Base-by-base conservation (phyloP, 2,797 vertebrate genomes). In the Antennarius maculatus region DNA sequence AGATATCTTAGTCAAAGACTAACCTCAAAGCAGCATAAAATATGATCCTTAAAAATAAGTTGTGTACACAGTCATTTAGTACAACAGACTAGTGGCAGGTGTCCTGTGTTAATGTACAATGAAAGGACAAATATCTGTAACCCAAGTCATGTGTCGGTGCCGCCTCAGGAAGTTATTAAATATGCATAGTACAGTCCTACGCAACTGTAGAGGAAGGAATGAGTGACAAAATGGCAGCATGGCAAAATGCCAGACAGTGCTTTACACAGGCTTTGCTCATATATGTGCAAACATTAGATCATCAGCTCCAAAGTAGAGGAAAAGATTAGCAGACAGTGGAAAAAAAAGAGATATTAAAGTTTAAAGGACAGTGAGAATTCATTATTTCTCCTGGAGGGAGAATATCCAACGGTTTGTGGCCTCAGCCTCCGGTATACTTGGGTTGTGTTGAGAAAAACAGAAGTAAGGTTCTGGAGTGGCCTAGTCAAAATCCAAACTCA, bases 161-260 rank as follows among this genome's bases (percentile, higher is more conserved):
- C 62, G 74, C 66, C 69, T 71, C 76, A 82, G 81, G 69, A 87
- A 84, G 78, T 74, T 72, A 83, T 93, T 84, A 93, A 93, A 92
- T 87, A 93, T 94, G 89, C 82, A 94, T 78, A 45, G 31, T 59
- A 47, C 47, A 55, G 66, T 72, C 69, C 56, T 69, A 76, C 76
- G 53, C 56, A 55, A 74, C 80, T 41, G 69, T 48, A 51, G 64
- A 49, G 62, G 50, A 45, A 56, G 59, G 69, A 66, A 53, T 56
- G 17, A 64, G 64, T 69, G 79, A 81, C 77, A 80, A 82, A 78
- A 85, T 82, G 83, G 65, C 76, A 75, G 62, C 50, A 23, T 50
- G 31, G 54, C 72, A 50, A 77, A 72, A 73, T 64, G 52, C 58
- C 43, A 18, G 17, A 29, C 15, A 17, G 15, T 61, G 52, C 47